phyloP scores from a whole-genome alignment of 1,140 invertebrate genomes.

The Colletes latitarsis region DNA sequence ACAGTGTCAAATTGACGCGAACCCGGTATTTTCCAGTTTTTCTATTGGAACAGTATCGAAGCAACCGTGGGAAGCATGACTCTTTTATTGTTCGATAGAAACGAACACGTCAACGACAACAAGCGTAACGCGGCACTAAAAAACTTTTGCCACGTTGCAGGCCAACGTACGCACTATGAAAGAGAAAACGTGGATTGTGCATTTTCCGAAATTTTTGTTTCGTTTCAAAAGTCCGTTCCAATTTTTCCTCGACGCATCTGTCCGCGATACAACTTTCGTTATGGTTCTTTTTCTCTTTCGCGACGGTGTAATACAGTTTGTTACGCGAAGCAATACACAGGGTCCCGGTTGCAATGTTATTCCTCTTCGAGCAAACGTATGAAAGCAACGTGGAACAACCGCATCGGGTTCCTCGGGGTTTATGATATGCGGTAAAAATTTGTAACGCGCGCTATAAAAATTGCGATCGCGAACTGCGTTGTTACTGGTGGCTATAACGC shows the following conservation, averaged over 20 bases:
- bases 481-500: neutral
- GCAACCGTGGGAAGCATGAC: neutral
- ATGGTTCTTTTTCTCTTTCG: neutral
- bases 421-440: conserved; percentile 11
- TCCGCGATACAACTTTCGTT: neutral
- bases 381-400: conserved; percentile 5
- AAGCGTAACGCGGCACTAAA: too few relatives aligned
- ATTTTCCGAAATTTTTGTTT: neutral
- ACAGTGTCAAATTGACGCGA: neutral
- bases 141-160: neutral
- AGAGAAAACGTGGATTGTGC: neutral
- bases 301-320: conserved; percentile 9
- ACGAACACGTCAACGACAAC: neutral
- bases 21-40: neutral
- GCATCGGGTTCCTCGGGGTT: neutral
- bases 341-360: neutral
- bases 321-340: conserved; percentile 7
- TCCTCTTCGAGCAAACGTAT: neutral
- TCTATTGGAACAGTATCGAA: neutral
- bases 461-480: neutral
- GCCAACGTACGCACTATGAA: neutral
- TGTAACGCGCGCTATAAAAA: neutral
- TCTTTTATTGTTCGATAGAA: too few relatives aligned
- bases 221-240: neutral
- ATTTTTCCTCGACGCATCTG: neutral